Percentiles rank a stretch among this genome's conserved stretches.
phyloP scores from a whole-genome alignment of 2,113 vertebrate species.

The Bubo blakistoni region DNA sequence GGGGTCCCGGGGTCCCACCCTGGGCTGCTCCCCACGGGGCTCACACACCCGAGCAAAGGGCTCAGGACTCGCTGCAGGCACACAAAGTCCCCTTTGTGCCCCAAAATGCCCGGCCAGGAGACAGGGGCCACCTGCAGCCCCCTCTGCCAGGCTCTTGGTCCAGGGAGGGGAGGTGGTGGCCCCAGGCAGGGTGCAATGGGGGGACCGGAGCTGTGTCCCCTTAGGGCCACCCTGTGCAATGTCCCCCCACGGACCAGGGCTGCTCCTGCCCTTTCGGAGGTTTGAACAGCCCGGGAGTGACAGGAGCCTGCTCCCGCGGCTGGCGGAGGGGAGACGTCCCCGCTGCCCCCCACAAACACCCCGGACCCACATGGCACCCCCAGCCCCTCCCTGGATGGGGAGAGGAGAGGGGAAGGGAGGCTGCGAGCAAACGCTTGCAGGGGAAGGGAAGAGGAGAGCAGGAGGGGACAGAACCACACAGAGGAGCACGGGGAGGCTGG shows the following conservation, averaged over 20 bases:
- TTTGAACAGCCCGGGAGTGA: not conserved
- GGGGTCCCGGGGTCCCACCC: not conserved
- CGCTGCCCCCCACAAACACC: not conserved
- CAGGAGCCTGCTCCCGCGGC: rapidly evolving
- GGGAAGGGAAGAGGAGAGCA: not conserved
- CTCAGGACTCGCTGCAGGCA: not conserved
- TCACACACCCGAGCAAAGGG: not conserved
- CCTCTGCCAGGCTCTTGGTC: too few relatives aligned
- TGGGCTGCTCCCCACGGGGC: not conserved
- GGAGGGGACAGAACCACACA: too few relatives aligned
- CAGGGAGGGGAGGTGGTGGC: rapidly evolving
- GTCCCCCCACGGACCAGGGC: not conserved
- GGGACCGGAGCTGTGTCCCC: not conserved
- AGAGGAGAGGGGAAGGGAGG: too few relatives aligned
- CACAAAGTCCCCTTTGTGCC: not conserved
- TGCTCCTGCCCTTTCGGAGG: not conserved
- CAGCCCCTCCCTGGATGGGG: rapidly evolving
- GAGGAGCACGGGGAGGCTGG: not conserved
- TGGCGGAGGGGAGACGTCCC: not conserved
- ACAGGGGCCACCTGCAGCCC: not conserved
- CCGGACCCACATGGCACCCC: too few relatives aligned
- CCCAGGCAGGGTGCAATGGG: too few relatives aligned
- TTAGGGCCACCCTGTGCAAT: not conserved
- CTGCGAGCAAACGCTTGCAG: not conserved
- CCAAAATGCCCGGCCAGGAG: not conserved